Percentiles rank a stretch among this genome's conserved stretches.
Conservation (phyloP, 2,113 vertebrate species). For the Gnathonemus echidnorhynchus region DNA sequence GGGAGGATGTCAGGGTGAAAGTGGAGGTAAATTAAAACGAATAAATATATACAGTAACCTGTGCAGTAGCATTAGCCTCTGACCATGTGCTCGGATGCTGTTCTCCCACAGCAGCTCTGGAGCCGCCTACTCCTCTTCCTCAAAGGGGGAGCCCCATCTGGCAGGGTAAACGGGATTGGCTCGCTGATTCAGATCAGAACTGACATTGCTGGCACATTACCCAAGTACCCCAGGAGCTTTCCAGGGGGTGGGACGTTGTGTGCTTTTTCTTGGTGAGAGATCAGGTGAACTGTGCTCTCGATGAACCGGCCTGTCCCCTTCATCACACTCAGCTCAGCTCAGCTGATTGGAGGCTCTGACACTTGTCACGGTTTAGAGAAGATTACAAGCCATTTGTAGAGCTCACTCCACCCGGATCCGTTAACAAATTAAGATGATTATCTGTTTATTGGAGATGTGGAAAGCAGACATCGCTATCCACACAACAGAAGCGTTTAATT, state of each 20-base stretch:
- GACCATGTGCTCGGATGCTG: not conserved
- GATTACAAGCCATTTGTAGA: conserved; percentile 19
- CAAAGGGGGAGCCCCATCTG: not conserved
- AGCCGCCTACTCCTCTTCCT: not conserved
- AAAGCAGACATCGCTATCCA: conserved; percentile 14
- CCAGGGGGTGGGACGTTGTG: not conserved
- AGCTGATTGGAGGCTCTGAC: not conserved
- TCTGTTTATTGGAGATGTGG: not conserved
- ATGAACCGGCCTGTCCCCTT: not conserved
- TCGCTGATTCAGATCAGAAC: not conserved
- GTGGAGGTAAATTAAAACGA: conserved; percentile 71
- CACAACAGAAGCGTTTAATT: conserved; percentile 11
- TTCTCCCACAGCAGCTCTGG: not conserved
- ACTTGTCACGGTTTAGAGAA: not conserved
- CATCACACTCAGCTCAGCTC: not conserved
- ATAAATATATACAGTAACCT: not conserved
- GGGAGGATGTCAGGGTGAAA: conserved; percentile 84
- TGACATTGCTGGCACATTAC: conserved; percentile 29
- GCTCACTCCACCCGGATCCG: not conserved
- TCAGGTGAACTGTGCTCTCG: not conserved
- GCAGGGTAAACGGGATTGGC: too few relatives aligned
- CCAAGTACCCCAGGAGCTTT: conserved; percentile 15
- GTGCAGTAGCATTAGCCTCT: not conserved
- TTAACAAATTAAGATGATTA: conserved; percentile 27
- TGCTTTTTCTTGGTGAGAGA: not conserved